Conservation (phyloP, 2,113 vertebrate species). For the Saguinus imperator region DNA sequence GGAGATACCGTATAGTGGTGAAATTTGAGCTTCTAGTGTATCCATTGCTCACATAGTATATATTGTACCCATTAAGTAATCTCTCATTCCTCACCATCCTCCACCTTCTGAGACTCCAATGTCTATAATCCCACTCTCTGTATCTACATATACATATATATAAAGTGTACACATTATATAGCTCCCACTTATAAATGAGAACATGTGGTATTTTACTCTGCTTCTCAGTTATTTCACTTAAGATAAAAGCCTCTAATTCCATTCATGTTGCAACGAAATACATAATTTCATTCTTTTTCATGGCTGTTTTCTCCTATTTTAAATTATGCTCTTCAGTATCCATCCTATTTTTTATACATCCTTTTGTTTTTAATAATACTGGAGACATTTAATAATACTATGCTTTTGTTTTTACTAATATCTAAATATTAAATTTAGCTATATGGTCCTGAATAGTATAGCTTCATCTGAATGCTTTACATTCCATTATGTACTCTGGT, state of each 20-base stretch:
- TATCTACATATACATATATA: background rate
- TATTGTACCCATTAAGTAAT: background rate
- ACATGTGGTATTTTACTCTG: background rate
- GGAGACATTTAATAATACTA: background rate
- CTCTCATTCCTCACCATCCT: background rate
- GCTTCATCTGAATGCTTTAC: background rate
- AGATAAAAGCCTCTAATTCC: background rate
- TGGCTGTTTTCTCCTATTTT: background rate
- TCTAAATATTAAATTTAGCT: background rate
- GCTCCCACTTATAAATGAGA: background rate
- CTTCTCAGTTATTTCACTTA: background rate
- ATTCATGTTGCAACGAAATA: background rate
- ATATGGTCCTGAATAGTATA: background rate
- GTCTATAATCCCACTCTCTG: background rate
- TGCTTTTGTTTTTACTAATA: background rate
- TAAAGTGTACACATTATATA: background rate
- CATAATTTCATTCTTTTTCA: background rate
- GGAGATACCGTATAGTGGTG: background rate
- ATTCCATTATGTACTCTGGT: background rate
- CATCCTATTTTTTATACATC: background rate
- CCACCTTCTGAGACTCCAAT: background rate
- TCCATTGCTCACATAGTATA: background rate
- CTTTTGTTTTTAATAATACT: constrained; percentile 3
- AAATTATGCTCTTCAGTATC: background rate
- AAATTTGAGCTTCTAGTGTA: background rate